Evolutionary conservation across 2,888 invertebrate species (phyloP).

Genomic region (Dolichopus griseipennis): DNA sequence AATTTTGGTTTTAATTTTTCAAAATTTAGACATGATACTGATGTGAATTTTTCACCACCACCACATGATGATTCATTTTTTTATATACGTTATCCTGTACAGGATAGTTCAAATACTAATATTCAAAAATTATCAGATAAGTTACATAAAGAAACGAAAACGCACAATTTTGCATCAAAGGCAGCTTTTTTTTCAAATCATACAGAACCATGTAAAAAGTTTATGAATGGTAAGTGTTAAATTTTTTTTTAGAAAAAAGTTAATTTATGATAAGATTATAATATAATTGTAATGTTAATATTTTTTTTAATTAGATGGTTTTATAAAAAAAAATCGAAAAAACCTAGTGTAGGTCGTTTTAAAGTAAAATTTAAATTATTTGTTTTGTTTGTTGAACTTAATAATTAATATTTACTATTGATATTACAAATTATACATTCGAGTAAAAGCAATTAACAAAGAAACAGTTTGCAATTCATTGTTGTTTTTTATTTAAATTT

Average conservation of each 20-base stretch:
- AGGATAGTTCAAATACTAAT: background rate
- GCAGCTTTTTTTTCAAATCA: constrained; percentile 51
- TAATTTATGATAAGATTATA: background rate
- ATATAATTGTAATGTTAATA: background rate
- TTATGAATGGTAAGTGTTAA: constrained; percentile 15
- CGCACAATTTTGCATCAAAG: background rate
- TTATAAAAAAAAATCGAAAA: background rate
- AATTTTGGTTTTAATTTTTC: constrained; percentile 13
- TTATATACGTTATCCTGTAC: constrained; percentile 53
- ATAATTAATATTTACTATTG: no score
- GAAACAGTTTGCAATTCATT: no score
- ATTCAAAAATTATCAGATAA: background rate
- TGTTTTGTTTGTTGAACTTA: no score
- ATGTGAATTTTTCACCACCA: constrained; percentile 59
- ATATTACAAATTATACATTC: no score
- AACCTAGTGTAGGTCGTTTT: no score
- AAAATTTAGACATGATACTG: constrained; percentile 48
- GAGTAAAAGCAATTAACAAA: no score
- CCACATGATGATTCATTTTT: constrained; percentile 67
- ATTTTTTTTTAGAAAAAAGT: background rate
- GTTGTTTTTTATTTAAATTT: no score
- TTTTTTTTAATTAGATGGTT: background rate
- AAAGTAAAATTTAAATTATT: no score
- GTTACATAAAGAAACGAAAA: background rate
- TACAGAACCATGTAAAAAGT: constrained; percentile 56